phyloP scores from a whole-genome alignment of 2,888 invertebrate genomes.

The Sympetrum striolatum region DNA sequence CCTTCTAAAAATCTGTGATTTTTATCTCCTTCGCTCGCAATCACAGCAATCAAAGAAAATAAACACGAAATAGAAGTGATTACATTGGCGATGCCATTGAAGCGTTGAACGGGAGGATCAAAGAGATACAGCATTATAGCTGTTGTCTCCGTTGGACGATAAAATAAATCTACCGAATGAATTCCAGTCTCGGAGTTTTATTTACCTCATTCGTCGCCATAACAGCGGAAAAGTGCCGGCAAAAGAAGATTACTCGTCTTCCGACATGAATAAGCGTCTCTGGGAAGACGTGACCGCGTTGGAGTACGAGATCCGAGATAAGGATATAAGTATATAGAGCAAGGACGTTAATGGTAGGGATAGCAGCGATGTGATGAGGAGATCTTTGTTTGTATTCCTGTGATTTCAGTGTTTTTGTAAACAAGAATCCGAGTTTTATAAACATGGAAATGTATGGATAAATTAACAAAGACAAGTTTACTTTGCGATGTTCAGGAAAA shows the following conservation, averaged over 20 bases:
- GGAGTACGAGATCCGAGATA: neutral
- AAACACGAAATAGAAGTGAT: no score
- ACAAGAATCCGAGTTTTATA: no score
- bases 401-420: no score
- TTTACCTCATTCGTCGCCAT: neutral
- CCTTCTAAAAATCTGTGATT: no score
- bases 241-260: neutral
- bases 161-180: neutral
- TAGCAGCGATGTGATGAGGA: neutral
- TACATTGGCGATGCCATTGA: no score
- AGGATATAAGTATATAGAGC: neutral
- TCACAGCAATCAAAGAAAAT: no score
- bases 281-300: neutral
- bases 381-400: neutral
- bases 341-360: neutral
- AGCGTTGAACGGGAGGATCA: neutral
- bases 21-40: no score
- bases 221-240: neutral
- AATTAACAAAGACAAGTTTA: no score
- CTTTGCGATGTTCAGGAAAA: no score
- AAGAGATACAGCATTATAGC: neutral
- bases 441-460: no score
- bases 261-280: neutral
- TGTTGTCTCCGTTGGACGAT: neutral
- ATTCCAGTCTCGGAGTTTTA: neutral